Evolutionary conservation across 2,113 vertebrate genomes (phyloP).

Genomic region (Corythaixoides concolor): DNA sequence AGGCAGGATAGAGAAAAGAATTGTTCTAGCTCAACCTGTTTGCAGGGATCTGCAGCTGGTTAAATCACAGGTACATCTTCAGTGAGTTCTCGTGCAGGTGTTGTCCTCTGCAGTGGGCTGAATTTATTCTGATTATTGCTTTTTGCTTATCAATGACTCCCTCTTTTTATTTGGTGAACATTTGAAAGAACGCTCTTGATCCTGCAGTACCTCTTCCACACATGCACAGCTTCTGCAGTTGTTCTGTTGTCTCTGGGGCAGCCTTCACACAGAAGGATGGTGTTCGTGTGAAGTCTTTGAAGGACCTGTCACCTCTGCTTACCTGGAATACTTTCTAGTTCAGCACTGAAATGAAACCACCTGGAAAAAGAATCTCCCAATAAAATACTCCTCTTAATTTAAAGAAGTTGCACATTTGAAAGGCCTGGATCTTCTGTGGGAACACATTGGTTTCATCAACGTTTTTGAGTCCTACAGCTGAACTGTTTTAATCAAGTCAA

Average conservation of each 20-base stretch:
- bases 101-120: background rate
- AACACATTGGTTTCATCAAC: slow-evolving; percentile 60
- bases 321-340: background rate
- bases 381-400: slow-evolving; percentile 38
- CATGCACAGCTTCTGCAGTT: background rate
- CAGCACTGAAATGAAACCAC: slow-evolving; percentile 16
- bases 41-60: background rate
- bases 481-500: slow-evolving; percentile 53
- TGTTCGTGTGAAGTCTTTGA: background rate
- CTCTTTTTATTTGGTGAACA: background rate
- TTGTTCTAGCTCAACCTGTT: background rate
- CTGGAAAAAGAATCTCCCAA: slow-evolving; percentile 28
- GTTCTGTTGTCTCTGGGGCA: background rate
- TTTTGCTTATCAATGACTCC: background rate
- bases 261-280: background rate
- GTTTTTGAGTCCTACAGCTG: background rate
- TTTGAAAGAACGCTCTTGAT: background rate
- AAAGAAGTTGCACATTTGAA: slow-evolving; percentile 20
- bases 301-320: background rate
- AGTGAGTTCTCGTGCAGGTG: background rate
- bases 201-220: background rate
- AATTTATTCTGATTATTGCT: background rate
- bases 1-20: background rate
- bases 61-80: background rate
- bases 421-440: background rate